Base-by-base conservation (phyloP, 2,113 vertebrate genomes). In the Tor tambroides region DNA sequence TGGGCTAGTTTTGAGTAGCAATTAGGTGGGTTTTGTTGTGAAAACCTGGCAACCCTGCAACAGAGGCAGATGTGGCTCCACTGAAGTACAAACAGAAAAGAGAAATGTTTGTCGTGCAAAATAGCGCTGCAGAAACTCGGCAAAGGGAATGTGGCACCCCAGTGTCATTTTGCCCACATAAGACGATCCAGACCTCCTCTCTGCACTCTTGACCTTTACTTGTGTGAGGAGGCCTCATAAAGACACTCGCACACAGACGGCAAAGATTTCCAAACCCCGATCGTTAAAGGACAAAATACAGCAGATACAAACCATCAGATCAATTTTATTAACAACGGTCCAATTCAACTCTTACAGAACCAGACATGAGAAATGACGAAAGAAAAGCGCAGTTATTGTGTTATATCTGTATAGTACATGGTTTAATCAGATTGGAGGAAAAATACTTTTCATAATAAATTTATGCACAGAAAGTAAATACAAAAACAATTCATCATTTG, bases 321-420 rank as follows among this genome's bases (percentile, higher is more conserved):
- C 83, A 84, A 87, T 86, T 90, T 90, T 89, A 90, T 90, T 89
- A 90, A 87, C 89, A 89, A 86, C 84, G 61, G 49, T 86, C 76
- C 86, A 89, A 87, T 87, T 89, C 80, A 83, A 77, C 84, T 88
- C 88, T 41, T 84, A 89, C 89, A 90, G 81, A 91, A 87, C 78
- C 41, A 83, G 78, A 86, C 46, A 87, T n/a, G 71, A 74, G 21
- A 63, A 75, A 63, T 77, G 49, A 8, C 56, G 4, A 78, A 82
- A 82, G 56, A 69, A 81, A 67, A 38, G 71, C 46, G 43, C 38
- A 76, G 41, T 83, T 46, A 46, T 12, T 87, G 10, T 49, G 54
- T 85, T 80, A 87, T 63, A 86, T 80, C 59, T 46, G 69, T 77
- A 83, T 41, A 82, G 74, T 75, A 89, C 81, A 90, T 63, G 23